These are phyloP conservation scores for Noctuana brunneofusca DNA, from an alignment of 2,888 invertebrate genomes.

Conservation along the genomic window DNA sequence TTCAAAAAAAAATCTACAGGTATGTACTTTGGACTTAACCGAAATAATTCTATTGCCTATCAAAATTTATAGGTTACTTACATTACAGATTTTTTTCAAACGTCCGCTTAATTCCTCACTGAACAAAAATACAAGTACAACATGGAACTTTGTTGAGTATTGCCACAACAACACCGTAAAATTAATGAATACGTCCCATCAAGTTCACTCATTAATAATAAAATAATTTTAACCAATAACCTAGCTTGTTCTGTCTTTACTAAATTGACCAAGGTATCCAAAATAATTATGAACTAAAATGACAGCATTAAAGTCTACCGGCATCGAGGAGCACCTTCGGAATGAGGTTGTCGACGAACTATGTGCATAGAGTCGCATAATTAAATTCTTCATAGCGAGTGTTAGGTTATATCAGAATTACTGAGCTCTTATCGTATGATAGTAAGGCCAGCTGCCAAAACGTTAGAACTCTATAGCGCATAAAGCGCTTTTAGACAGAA, in stretches of 20 bases:
- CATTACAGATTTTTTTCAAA: slow-evolving; percentile 5
- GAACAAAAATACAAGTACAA: not conserved
- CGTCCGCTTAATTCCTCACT: slow-evolving; percentile 6
- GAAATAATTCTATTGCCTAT: not conserved
- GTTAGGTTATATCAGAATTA: slow-evolving; percentile 31
- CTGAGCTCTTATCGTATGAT: slow-evolving; percentile 17
- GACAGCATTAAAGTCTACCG: slow-evolving; percentile 27
- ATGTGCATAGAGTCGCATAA: slow-evolving; percentile 24
- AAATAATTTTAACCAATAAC: slow-evolving; percentile 6
- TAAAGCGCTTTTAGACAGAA: slow-evolving; percentile 42
- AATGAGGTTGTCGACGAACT: slow-evolving; percentile 33
- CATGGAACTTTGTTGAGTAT: slow-evolving; percentile 2
- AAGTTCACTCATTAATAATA: not conserved
- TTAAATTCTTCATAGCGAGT: slow-evolving; percentile 27
- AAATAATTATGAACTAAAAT: slow-evolving; percentile 14
- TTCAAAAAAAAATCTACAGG: too few relatives aligned
- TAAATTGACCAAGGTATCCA: not conserved
- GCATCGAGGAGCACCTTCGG: slow-evolving; percentile 29
- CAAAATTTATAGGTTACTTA: slow-evolving; percentile 4
- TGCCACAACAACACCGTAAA: slow-evolving; percentile 7
- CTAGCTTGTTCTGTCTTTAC: not conserved
- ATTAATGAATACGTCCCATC: not conserved
- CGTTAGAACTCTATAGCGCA: slow-evolving; percentile 34
- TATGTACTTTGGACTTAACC: not conserved
- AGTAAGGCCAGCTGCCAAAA: slow-evolving; percentile 24